phyloP scores from a whole-genome alignment of 1,140 invertebrate species.

The Diploscapter pachys region DNA sequence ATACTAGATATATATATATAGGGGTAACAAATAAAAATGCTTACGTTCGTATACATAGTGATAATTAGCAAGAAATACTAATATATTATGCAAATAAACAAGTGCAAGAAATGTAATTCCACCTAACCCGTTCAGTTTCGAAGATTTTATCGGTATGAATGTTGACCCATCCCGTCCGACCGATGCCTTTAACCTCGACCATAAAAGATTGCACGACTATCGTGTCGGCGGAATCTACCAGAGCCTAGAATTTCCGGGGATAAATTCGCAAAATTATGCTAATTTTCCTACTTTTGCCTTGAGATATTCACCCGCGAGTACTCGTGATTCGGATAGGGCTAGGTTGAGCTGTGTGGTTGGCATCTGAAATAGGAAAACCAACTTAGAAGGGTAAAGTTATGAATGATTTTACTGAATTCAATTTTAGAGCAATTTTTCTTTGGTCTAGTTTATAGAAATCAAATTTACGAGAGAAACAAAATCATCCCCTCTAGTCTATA shows the following conservation, averaged over 20 bases:
- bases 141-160: constrained; percentile 57
- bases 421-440: no score
- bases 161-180: constrained; percentile 54
- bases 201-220: constrained; percentile 44
- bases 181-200: constrained; percentile 50
- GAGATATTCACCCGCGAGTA: constrained; percentile 49
- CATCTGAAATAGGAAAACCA: constrained; percentile 42
- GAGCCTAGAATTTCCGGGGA: constrained; percentile 23
- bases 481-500: no score
- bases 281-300: constrained; percentile 34
- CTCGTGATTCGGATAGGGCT: constrained; percentile 42
- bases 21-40: background rate
- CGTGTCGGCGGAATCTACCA: constrained; percentile 50
- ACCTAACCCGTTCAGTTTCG: constrained; percentile 50
- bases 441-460: no score
- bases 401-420: no score
- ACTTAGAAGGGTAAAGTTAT: no score
- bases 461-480: no score
- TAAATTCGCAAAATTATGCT: background rate
- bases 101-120: no score
- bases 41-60: background rate
- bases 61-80: constrained; percentile 7
- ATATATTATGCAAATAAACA: background rate
- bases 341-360: constrained; percentile 50
- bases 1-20: no score